Percentiles rank a stretch among this genome's conserved stretches.
phyloP scores from a whole-genome alignment of 92 coral and sea anemone genomes.

The Porites lobata region DNA sequence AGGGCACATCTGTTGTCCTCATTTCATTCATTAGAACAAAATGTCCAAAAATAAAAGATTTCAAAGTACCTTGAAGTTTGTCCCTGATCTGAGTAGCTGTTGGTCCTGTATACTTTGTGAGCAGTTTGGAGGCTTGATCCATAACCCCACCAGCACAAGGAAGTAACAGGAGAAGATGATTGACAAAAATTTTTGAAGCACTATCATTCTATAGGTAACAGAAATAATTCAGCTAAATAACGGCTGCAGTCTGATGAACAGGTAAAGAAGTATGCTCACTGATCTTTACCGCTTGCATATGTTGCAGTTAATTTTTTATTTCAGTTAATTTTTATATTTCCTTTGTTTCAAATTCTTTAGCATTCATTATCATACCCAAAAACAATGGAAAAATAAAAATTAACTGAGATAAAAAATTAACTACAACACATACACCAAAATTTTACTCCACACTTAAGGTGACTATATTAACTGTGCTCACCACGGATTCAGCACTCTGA shows the following conservation, averaged over 20 bases:
- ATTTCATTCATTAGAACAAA: too few species aligned
- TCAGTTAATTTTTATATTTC: too few species aligned
- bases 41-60: too few species aligned
- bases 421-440: too few species aligned
- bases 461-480: background rate
- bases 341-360: too few species aligned
- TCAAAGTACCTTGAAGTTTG: conserved; percentile 67
- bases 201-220: conserved; percentile 41
- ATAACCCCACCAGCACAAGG: conserved; percentile 84
- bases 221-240: background rate
- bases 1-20: too few species aligned
- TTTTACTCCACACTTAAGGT: background rate
- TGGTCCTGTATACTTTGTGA: conserved; percentile 62
- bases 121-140: conserved; percentile 46
- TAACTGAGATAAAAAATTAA: too few species aligned
- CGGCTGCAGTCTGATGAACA: background rate
- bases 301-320: too few species aligned
- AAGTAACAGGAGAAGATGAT: conserved; percentile 68
- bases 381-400: too few species aligned
- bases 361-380: too few species aligned
- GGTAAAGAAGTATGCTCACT: background rate
- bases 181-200: conserved; percentile 65
- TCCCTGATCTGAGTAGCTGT: conserved; percentile 59
- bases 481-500: conserved; percentile 50
- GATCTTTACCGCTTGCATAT: too few species aligned